Base-by-base conservation (phyloP, 2,797 vertebrate species). In the Telmatherina bonti region DNA sequence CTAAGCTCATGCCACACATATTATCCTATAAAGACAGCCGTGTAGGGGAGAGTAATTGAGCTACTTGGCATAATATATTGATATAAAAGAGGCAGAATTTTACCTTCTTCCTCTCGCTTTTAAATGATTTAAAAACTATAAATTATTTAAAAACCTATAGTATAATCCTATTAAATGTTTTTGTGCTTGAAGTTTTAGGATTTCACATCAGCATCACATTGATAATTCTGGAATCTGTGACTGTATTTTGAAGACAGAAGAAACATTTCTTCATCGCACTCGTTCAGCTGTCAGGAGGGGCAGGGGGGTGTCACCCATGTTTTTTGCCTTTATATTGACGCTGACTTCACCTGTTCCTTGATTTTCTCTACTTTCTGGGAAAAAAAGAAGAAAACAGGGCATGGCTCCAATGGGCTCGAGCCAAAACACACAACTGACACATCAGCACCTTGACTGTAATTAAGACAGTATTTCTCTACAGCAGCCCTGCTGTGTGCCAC, bases 21-120 rank as follows among this genome's bases (percentile, higher is more conserved):
- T 88, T 76, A 89, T 83, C 85, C 86, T 73, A 78, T 83, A 87
- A 85, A 88, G 79, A 73, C 74, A 86, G 85, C 84, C 74, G 84
- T 85, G 80, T 76, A 85, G 88, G 84, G 83, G 88, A 89, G 91
- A 85, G 74, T 90, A 90, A 91, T 86, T 70, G 76, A 80, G 85
- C 85, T 88, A 91, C 90, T n/a, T n/a, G n/a, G n/a, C n/a, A n/a
- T n/a, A n/a, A n/a, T n/a, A n/a, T 90, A 90, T 89, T 91, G 89
- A 89, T 82, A 80, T 67, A 72, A 81, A 78, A 87, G 81, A 67
- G 66, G 87, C 80, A 81, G 84, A 87, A 88, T 87, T 89, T 82
- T 61, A 76, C 71, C 65, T 76, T 78, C 45, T 55, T 78, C 70
- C 74, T 52, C n/a, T n/a, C n/a, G n/a, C n/a, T n/a, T n/a, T n/a